A percentile compares a stretch with the other conserved stretches of the same genome.
Conservation (phyloP, 2,888 invertebrate species). For the Caenorhabditis sp. region DNA sequence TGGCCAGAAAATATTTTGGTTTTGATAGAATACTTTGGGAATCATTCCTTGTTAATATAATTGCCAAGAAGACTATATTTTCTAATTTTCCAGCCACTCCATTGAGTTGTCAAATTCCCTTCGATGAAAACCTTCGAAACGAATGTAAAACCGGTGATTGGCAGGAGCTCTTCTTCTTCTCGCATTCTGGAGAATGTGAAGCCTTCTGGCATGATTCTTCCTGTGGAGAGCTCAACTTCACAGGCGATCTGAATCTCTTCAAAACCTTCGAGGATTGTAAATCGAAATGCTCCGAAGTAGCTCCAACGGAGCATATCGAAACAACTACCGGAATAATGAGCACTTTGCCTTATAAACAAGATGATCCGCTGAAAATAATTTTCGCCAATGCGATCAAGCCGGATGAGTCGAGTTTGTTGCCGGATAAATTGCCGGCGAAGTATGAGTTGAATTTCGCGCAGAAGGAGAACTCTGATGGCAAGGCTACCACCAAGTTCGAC, state of each 20-base stretch:
- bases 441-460: slow-evolving; percentile 29
- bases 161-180: slow-evolving; percentile 42
- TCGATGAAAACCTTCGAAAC: slow-evolving; percentile 32
- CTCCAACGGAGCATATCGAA: neutral
- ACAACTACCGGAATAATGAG: slow-evolving; percentile 9
- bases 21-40: no score
- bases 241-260: slow-evolving; percentile 40
- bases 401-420: slow-evolving; percentile 21
- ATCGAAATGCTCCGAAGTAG: neutral
- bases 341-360: slow-evolving; percentile 10
- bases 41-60: no score
- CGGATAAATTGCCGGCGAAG: slow-evolving; percentile 30
- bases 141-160: slow-evolving; percentile 43
- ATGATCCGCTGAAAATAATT: slow-evolving; percentile 30
- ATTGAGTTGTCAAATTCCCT: slow-evolving; percentile 16
- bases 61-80: no score
- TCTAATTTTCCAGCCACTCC: no score
- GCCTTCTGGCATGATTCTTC: slow-evolving; percentile 65
- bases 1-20: no score
- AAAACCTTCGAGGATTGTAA: slow-evolving; percentile 28
- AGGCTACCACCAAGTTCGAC: slow-evolving; percentile 41
- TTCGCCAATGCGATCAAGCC: slow-evolving; percentile 36
- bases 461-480: slow-evolving; percentile 12
- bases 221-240: slow-evolving; percentile 39
- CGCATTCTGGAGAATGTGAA: slow-evolving; percentile 40